Evolutionary conservation across 2,113 vertebrate genomes (phyloP), one percentile per base, ranked within the genome.

Genomic region (Phocoena sinus): DNA sequence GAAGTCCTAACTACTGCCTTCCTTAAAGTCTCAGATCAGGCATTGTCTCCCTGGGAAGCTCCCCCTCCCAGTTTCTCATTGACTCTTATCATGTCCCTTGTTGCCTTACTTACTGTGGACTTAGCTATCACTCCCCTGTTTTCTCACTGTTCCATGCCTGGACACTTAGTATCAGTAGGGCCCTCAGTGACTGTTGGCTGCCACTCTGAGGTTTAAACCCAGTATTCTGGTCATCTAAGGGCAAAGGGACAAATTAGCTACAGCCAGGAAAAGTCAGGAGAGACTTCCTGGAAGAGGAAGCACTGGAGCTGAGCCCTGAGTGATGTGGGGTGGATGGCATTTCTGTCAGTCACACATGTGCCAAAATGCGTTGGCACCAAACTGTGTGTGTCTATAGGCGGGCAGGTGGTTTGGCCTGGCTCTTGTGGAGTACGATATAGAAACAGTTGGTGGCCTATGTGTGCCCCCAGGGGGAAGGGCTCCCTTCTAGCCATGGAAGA

Each of bases 221-320:
- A 26, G 25, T 47, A 26, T 67, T 60, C 56, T 70, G 62, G 80
- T 65, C 73, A 73, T 13, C 14, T 15, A 58, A 71, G 17, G 65
- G 60, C 74, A 70, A 26, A 68, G 50, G 41, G 41, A 84, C 60
- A 8, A 21, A 47, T 77, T 73, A 62, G 33, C 67, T 89, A 11
- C 20, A 93, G 50, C 33, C 53, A 89, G 83, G 94, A 79, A 87
- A 79, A 47, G 38, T 91, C 9, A 50, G 23, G 81, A 31, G 80
- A 93, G 89, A 82, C 71, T 93, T 96, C n/a, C 77, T 73, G 82
- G 77, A 91, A 84, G 91, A 86, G 33, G 53, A 90, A 67, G 76
- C 41, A 36, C 33, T 85, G 33, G 94, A 53, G 33, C 56, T 79
- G 56, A 76, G 33, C 47, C 44, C 38, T 38, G 33, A 79, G 79